Conservation (phyloP, 2,888 invertebrate species). For the Ischnus inquisitorius region DNA sequence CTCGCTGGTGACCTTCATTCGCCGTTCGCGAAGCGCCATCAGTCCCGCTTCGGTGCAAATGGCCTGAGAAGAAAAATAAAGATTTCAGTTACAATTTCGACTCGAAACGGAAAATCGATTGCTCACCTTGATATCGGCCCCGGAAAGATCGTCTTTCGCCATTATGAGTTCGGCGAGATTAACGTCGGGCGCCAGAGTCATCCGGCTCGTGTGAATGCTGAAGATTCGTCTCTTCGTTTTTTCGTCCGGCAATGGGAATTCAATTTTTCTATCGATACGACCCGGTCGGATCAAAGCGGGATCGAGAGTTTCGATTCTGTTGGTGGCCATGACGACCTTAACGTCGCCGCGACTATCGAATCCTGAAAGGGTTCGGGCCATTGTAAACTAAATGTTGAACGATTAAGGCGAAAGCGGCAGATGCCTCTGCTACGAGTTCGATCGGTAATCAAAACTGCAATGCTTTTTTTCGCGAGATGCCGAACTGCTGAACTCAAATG, state of each 20-base stretch:
- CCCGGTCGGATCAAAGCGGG: constrained; percentile 99
- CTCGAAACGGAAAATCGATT: no score
- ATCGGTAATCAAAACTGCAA: no score
- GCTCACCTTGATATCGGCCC: constrained; percentile 95
- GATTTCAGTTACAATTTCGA: neutral
- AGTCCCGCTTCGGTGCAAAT: constrained; percentile 99
- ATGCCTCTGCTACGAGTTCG: no score
- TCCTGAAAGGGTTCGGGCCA: constrained; percentile 74
- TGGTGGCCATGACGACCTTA: constrained; percentile 98
- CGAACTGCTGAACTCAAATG: no score
- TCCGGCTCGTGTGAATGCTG: constrained; percentile 99
- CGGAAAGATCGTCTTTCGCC: constrained; percentile 99
- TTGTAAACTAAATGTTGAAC: neutral
- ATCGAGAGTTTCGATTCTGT: constrained; percentile 99
- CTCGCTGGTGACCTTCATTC: constrained; percentile 99
- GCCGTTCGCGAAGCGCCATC: constrained; percentile 98
- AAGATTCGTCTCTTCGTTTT: constrained; percentile 99
- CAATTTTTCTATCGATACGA: constrained; percentile 99
- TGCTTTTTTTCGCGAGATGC: no score
- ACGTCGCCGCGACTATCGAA: constrained; percentile 84
- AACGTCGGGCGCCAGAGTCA: constrained; percentile 99
- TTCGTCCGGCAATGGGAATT: constrained; percentile 99
- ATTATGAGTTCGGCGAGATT: constrained; percentile 98
- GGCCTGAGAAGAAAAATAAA: constrained; percentile 88
- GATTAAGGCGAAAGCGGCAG: neutral